Percentiles rank a stretch among this genome's conserved stretches.
Evolutionary conservation across 2,113 vertebrate genomes (phyloP).

Genomic region (Campylomormyrus tamandua): DNA sequence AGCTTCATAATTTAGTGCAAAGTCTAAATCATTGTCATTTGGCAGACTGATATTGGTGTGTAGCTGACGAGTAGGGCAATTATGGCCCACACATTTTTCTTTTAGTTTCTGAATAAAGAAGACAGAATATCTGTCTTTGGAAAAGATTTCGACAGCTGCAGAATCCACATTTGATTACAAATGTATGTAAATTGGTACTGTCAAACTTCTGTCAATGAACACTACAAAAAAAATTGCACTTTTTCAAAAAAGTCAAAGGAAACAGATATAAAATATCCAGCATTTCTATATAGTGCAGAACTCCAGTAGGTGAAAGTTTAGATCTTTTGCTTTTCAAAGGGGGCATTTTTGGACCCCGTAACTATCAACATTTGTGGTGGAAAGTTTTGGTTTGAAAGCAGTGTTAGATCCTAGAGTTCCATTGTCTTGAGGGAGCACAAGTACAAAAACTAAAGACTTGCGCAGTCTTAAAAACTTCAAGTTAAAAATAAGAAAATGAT

Average conservation of each 20-base stretch:
- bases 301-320: neutral
- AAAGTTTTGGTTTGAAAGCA: conserved; percentile 11
- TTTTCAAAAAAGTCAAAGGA: neutral
- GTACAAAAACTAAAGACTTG: conserved; percentile 27
- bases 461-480: conserved; percentile 55
- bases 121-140: conserved; percentile 10
- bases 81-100: neutral
- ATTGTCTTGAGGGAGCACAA: conserved; percentile 53
- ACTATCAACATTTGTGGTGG: conserved; percentile 8
- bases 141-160: neutral
- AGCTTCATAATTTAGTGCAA: neutral
- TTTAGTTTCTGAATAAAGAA: neutral
- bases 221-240: conserved; percentile 15
- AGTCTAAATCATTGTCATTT: conserved; percentile 8
- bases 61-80: neutral
- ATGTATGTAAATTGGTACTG: neutral
- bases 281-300: conserved; percentile 3
- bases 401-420: conserved; percentile 12
- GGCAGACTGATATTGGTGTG: neutral
- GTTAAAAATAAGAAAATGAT: conserved; percentile 49
- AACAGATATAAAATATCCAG: neutral
- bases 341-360: neutral
- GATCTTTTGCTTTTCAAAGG: neutral
- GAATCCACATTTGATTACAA: conserved; percentile 2
- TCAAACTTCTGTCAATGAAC: neutral